A percentile compares a stretch with the other conserved stretches of the same genome.
Conservation (phyloP, 2,797 vertebrate genomes). For the Sebastes iracundus region DNA sequence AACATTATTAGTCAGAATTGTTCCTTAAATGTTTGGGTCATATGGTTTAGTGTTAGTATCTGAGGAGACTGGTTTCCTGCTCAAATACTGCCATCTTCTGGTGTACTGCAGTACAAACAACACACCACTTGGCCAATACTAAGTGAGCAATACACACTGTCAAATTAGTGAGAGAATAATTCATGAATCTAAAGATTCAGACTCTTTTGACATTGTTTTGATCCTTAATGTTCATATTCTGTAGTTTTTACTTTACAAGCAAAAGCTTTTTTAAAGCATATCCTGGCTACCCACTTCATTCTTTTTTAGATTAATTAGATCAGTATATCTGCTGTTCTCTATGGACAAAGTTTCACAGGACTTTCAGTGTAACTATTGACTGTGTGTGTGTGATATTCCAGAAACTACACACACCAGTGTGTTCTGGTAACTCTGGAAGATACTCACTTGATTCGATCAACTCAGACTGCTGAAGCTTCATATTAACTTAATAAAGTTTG, state of each 20-base stretch:
- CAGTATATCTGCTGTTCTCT: neutral
- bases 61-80: slow-evolving; percentile 19
- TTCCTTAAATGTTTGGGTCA: neutral
- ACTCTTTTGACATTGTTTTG: neutral
- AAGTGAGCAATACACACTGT: neutral
- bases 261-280: neutral
- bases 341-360: neutral
- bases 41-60: neutral
- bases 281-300: neutral
- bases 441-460: neutral
- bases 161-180: neutral
- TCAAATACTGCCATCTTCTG: slow-evolving; percentile 58
- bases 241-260: neutral
- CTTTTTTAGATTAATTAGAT: neutral
- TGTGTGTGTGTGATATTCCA: neutral
- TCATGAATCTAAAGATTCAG: neutral
- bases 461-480: neutral
- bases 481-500: neutral
- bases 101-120: neutral
- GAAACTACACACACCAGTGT: neutral
- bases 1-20: neutral
- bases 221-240: neutral
- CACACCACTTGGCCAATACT: neutral
- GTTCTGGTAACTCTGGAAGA: neutral
- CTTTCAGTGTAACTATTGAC: neutral